Evolutionary conservation across 23 tunicate genomes (phyloP), one percentile per base, ranked within the genome.

Genomic region (Diplosoma virens): DNA sequence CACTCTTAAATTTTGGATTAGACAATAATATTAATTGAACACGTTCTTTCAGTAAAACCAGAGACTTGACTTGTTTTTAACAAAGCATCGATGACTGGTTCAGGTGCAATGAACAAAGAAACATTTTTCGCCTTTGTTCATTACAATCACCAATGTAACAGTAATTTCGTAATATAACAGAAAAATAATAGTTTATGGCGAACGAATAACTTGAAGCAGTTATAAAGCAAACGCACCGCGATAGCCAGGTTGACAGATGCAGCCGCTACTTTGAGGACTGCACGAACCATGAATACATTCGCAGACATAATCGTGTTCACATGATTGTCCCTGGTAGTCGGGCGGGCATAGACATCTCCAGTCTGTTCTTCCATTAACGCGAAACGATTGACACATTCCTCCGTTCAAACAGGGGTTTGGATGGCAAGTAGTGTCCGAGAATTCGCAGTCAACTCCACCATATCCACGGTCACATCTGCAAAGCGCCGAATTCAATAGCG

Each of bases 251-350:
- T 59, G 33, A 56, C 81, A 76, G 0, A 1, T 34, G 81, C 81
- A 76, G 45, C 2, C 16, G n/a, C 1, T 27, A 25, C 55, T 32
- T 3, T 21, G 35, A 14, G 16, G 26, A 25, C 14, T 25, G 41
- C 83, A 79, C 3, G 3, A 9, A 18, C 83, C 83, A 29, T 64
- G 33, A 1, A 0, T n/a, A 27, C 83, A 79, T 1, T 47, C 73
- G 59, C 72, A 78, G 1, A 9, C 41, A 11, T 45, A 24, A 1
- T 65, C 66, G 2, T 46, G 33, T 29, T 67, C 60, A 50, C 95
- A 87, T 0, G 67, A 35, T 3, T 6, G 37, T 2, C 97, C 97
- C 25, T 76, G 66, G 82, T 59, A 90, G 6, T 77, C 90, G n/a
- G 63, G 25, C 4, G 84, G 81, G 58, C 97, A 90, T 1, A 23